These are phyloP conservation scores for Drosophila silvestris DNA, from an alignment of 2,888 invertebrate genomes.

Conservation along the genomic window DNA sequence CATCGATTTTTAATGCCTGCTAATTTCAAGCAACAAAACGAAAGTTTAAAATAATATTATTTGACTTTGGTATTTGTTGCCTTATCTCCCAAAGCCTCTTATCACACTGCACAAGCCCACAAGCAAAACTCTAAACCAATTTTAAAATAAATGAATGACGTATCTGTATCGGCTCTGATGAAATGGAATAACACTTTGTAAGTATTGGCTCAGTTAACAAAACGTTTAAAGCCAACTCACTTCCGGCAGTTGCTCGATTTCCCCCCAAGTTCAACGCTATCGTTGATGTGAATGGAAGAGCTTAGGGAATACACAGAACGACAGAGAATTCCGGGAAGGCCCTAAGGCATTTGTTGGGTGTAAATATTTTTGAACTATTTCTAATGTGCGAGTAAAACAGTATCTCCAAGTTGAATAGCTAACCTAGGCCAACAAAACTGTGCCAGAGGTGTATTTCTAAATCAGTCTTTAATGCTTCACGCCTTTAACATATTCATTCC, in stretches of 20 bases:
- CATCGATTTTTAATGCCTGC: constrained; percentile 28
- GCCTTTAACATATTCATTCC: neutral
- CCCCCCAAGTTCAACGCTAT: too few species aligned
- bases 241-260: neutral
- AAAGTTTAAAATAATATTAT: neutral
- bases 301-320: too few species aligned
- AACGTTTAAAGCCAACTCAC: neutral
- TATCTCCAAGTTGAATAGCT: neutral
- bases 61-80: neutral
- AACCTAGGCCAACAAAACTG: neutral
- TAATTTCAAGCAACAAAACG: neutral
- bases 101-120: constrained; percentile 10
- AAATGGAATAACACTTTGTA: neutral
- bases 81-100: constrained; percentile 29
- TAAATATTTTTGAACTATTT: too few species aligned
- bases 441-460: neutral
- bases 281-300: too few species aligned
- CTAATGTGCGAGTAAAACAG: too few species aligned
- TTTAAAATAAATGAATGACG: constrained; percentile 2
- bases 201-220: neutral
- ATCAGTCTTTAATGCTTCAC: neutral
- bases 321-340: too few species aligned
- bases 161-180: neutral
- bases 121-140: neutral
- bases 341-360: too few species aligned